Conservation (phyloP, 2,888 invertebrate species). For the Acleris emargana region DNA sequence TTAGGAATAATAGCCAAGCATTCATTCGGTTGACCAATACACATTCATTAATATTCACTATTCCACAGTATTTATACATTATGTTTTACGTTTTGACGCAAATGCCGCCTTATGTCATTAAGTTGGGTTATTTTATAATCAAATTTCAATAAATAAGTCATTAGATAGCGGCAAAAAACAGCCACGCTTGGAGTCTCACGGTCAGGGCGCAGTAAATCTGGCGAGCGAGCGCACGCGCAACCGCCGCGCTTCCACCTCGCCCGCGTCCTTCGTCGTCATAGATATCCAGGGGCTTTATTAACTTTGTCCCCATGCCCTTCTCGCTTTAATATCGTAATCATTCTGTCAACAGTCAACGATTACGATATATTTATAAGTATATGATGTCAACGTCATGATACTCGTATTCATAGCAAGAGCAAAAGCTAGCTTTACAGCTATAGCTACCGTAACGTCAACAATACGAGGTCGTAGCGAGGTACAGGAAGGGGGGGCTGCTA, state of each 20-base stretch:
- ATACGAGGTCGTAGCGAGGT: too few relatives aligned
- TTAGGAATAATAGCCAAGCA: constrained; percentile 60
- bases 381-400: too few relatives aligned
- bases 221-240: constrained; percentile 49
- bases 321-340: too few relatives aligned
- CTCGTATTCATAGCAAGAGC: too few relatives aligned
- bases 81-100: constrained; percentile 63
- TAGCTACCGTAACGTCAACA: too few relatives aligned
- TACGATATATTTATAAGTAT: too few relatives aligned
- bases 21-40: constrained; percentile 51
- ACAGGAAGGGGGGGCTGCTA: too few relatives aligned
- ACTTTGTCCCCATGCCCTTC: too few relatives aligned
- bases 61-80: constrained; percentile 60
- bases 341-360: too few relatives aligned
- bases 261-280: too few relatives aligned
- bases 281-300: too few relatives aligned
- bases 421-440: too few relatives aligned
- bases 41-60: constrained; percentile 65
- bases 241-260: constrained; percentile 58
- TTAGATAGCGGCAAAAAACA: constrained; percentile 71
- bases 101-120: constrained; percentile 63
- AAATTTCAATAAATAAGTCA: constrained; percentile 81
- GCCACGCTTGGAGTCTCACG: constrained; percentile 78
- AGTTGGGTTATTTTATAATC: constrained; percentile 70
- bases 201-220: constrained; percentile 79